A percentile compares a stretch with the other conserved stretches of the same genome.
Evolutionary conservation across 2,797 vertebrate genomes (phyloP).

Genomic region (Phrynocephalus guinanensis): DNA sequence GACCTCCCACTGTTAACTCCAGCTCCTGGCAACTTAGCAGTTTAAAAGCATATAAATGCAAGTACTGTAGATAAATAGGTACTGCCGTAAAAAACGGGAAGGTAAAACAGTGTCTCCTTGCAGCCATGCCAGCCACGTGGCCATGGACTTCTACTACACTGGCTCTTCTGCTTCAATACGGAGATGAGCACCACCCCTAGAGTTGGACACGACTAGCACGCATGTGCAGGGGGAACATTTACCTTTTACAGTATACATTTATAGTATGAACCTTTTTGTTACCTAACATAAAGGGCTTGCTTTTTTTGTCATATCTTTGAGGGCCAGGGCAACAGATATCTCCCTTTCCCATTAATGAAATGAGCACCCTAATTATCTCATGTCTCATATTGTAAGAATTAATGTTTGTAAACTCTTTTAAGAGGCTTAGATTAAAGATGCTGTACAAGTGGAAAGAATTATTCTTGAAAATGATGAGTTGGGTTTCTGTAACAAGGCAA

Average conservation of each 20-base stretch:
- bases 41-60: no score
- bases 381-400: constrained; percentile 43
- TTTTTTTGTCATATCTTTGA: not conserved
- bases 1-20: no score
- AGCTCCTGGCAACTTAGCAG: no score
- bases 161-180: no score
- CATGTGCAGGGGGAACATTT: no score
- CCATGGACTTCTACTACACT: no score
- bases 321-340: constrained; percentile 5
- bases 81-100: no score
- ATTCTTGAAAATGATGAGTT: constrained; percentile 38
- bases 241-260: not conserved
- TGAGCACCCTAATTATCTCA: constrained; percentile 34
- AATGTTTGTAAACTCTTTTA: constrained; percentile 51
- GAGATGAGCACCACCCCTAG: no score
- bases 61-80: no score
- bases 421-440: constrained; percentile 51
- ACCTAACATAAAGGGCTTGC: not conserved
- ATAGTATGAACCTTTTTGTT: not conserved
- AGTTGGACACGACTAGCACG: no score
- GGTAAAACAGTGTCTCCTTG: no score
- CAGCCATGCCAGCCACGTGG: no score
- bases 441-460: constrained; percentile 46
- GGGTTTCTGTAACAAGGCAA: constrained; percentile 41
- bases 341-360: constrained; percentile 12